phyloP scores from a whole-genome alignment of 2,113 vertebrate genomes.

The Tenebrosternarchus preto region DNA sequence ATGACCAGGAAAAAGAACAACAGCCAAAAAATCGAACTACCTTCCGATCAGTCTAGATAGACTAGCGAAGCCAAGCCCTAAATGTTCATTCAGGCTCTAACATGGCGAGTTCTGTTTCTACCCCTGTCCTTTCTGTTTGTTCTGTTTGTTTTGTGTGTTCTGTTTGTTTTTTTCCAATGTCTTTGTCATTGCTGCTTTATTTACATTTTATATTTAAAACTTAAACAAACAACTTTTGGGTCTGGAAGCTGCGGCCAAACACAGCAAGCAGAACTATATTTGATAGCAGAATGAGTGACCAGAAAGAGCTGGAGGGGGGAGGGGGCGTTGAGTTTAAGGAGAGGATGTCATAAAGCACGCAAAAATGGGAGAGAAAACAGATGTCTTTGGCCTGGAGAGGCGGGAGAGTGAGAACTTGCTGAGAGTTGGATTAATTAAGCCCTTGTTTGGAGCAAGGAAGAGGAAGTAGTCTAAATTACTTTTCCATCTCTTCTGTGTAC shows the following conservation, averaged over 20 bases:
- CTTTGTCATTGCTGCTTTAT: conserved; percentile 21
- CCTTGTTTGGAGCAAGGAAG: neutral
- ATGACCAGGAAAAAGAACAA: neutral
- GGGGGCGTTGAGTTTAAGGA: neutral
- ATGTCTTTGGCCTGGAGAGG: conserved; percentile 20
- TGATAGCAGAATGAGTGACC: conserved; percentile 16
- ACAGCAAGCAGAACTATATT: conserved; percentile 36
- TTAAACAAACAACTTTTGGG: conserved; percentile 6
- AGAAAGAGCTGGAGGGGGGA: neutral
- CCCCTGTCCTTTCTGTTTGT: conserved; percentile 1
- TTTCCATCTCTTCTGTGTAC: conserved; percentile 21
- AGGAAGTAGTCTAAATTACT: conserved; percentile 17
- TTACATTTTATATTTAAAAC: conserved; percentile 37
- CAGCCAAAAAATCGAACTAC: neutral
- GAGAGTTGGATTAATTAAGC: conserved; percentile 24
- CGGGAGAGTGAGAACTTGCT: neutral
- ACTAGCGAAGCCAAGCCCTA: neutral
- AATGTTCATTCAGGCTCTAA: neutral
- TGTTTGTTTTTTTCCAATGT: conserved; percentile 12
- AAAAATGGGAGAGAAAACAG: conserved; percentile 38
- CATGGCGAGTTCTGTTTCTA: neutral
- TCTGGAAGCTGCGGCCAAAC: neutral
- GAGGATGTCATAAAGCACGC: conserved; percentile 26
- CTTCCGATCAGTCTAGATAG: neutral
- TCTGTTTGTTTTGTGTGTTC: too few species aligned